These are phyloP conservation scores for Geopemphigus sp. DNA, from an alignment of 1,140 invertebrate species.

Conservation along the genomic window DNA sequence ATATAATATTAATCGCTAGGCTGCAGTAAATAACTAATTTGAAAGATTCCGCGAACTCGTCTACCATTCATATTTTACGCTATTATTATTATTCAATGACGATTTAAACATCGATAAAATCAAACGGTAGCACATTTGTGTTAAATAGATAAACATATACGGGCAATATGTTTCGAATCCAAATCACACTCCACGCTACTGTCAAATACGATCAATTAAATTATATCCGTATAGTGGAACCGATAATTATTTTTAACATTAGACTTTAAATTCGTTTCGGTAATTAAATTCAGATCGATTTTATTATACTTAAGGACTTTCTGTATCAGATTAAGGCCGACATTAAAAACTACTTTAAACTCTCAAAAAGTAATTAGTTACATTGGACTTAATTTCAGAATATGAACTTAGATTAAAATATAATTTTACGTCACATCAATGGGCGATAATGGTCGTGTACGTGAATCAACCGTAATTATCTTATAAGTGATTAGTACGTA, in stretches of 20 bases:
- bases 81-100: too few species aligned
- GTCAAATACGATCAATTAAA: too few species aligned
- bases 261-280: not conserved
- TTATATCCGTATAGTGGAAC: too few species aligned
- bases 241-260: too few species aligned
- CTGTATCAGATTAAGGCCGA: not conserved
- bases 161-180: too few species aligned
- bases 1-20: not conserved
- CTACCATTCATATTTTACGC: too few species aligned
- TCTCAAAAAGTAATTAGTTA: not conserved
- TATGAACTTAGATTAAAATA: not conserved
- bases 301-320: not conserved
- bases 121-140: too few species aligned
- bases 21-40: not conserved
- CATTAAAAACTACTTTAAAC: not conserved
- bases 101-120: too few species aligned
- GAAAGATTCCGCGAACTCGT: too few species aligned
- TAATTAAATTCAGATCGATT: conserved; percentile 12
- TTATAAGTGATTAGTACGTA: not conserved
- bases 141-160: too few species aligned
- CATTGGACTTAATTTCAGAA: not conserved
- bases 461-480: not conserved
- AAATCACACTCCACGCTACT: too few species aligned
- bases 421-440: not conserved
- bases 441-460: too few species aligned